A percentile compares a stretch with the other conserved stretches of the same genome.
Evolutionary conservation across 1,140 invertebrate species (phyloP).

Genomic region (Centruroides vittatus): DNA sequence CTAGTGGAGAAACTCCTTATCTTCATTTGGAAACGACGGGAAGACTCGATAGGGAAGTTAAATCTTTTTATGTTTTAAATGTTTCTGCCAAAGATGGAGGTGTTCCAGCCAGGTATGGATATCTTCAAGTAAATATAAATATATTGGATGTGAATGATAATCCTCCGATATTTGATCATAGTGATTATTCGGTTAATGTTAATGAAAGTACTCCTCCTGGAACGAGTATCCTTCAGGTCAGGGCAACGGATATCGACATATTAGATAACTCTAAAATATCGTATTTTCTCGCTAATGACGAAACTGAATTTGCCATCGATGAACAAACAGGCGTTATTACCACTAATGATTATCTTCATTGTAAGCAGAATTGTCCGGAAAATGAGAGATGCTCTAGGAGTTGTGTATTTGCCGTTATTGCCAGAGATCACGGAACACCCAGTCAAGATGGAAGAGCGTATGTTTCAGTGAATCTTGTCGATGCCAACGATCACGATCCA

Average conservation of each 20-base stretch:
- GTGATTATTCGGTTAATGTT: slow-evolving; percentile 75
- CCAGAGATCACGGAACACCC: slow-evolving; percentile 76
- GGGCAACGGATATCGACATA: slow-evolving; percentile 76
- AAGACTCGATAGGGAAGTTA: slow-evolving; percentile 70
- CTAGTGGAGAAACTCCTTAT: slow-evolving; percentile 70
- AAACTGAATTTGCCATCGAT: slow-evolving; percentile 69
- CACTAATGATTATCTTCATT: slow-evolving; percentile 32
- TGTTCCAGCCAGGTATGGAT: slow-evolving; percentile 66
- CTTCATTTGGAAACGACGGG: slow-evolving; percentile 77
- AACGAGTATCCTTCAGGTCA: slow-evolving; percentile 67
- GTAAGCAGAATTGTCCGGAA: background rate
- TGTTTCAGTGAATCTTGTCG: slow-evolving; percentile 84
- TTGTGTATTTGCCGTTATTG: slow-evolving; percentile 86
- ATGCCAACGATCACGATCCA: slow-evolving; percentile 89
- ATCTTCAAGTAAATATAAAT: slow-evolving; percentile 75
- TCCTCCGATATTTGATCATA: slow-evolving; percentile 83
- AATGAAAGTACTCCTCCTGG: slow-evolving; percentile 79
- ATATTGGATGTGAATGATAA: slow-evolving; percentile 90
- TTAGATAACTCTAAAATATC: slow-evolving; percentile 79
- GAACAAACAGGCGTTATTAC: slow-evolving; percentile 71
- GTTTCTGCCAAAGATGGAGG: slow-evolving; percentile 78
- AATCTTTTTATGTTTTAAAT: slow-evolving; percentile 65
- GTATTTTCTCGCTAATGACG: slow-evolving; percentile 71
- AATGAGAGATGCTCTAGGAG: slow-evolving; percentile 21
- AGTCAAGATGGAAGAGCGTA: slow-evolving; percentile 84